phyloP scores from a whole-genome alignment of 2,888 invertebrate species.

The Agriopis marginaria region DNA sequence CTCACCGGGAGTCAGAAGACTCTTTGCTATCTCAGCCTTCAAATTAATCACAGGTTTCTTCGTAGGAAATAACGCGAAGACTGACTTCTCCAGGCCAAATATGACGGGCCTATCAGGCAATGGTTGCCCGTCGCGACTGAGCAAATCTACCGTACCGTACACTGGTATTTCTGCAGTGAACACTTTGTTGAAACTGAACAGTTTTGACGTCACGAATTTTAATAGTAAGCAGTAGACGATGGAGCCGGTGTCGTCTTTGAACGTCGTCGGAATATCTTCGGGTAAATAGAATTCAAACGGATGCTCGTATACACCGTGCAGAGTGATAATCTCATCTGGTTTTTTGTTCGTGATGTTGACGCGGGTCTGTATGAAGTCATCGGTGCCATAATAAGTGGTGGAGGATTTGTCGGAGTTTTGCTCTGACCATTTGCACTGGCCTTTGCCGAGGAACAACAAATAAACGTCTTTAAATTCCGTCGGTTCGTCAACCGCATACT shows the following conservation, averaged over 20 bases:
- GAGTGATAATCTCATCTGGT: background rate
- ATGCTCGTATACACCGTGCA: conserved; percentile 35
- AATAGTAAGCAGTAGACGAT: conserved; percentile 34
- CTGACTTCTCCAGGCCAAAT: conserved; percentile 39
- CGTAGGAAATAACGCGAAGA: conserved; percentile 24
- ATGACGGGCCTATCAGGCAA: conserved; percentile 26
- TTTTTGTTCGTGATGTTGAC: conserved; percentile 11
- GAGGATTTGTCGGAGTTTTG: conserved; percentile 4
- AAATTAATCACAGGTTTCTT: conserved; percentile 30
- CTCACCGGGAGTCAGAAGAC: conserved; percentile 33
- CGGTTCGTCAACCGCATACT: conserved; percentile 34
- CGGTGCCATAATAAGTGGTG: background rate
- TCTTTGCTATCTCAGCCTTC: conserved; percentile 36
- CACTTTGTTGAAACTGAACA: conserved; percentile 36
- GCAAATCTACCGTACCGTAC: conserved; percentile 25
- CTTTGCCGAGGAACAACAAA: conserved; percentile 44
- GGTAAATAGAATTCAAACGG: conserved; percentile 43
- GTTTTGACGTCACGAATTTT: conserved; percentile 29
- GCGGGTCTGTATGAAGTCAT: background rate
- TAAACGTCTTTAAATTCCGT: conserved; percentile 39
- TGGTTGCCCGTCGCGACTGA: background rate
- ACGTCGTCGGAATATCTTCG: conserved; percentile 36
- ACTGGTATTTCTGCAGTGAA: conserved; percentile 37
- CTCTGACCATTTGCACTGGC: conserved; percentile 33
- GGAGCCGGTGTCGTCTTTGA: conserved; percentile 22